These are phyloP conservation scores for Pachypeltis micranthus DNA, from an alignment of 1,140 invertebrate genomes.

Conservation along the genomic window DNA sequence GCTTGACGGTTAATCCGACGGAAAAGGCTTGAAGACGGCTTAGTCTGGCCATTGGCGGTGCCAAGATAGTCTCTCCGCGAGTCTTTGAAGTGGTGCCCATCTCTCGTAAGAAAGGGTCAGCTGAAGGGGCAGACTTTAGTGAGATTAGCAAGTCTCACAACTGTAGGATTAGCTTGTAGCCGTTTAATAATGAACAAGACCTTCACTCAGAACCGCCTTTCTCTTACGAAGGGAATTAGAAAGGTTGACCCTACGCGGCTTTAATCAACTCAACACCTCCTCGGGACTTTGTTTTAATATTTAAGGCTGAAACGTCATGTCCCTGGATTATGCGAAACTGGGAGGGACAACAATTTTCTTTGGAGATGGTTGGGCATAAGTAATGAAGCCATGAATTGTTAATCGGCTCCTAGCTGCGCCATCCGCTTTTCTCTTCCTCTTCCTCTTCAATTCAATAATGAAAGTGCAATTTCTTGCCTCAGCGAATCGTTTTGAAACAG, in stretches of 20 bases:
- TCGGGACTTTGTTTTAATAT: conserved; percentile 4
- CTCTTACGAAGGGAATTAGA: not conserved
- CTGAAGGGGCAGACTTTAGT: not conserved
- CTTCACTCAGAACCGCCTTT: not conserved
- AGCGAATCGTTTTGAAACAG: not conserved
- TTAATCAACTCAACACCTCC: conserved; percentile 9
- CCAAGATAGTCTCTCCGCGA: not conserved
- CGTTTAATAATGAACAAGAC: conserved; percentile 8
- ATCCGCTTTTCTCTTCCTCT: conserved; percentile 5
- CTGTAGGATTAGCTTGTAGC: conserved; percentile 4
- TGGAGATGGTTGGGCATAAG: not conserved
- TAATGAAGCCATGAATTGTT: conserved; percentile 4
- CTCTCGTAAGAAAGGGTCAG: conserved; percentile 2
- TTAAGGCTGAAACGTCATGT: conserved; percentile 6
- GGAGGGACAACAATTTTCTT: conserved; percentile 9
- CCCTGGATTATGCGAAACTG: conserved; percentile 3
- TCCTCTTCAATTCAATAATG: conserved; percentile 7
- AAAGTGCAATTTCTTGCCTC: conserved; percentile 6
- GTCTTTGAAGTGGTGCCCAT: not conserved
- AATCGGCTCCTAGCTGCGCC: not conserved
- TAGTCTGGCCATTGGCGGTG: not conserved
- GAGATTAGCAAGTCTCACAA: conserved; percentile 6
- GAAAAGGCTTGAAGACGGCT: conserved; percentile 2
- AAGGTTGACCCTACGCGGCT: conserved; percentile 1
- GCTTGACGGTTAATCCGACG: not conserved